Conservation (phyloP, 53 echinoderm and acorn worm species). For the Echinarachnius parma region DNA sequence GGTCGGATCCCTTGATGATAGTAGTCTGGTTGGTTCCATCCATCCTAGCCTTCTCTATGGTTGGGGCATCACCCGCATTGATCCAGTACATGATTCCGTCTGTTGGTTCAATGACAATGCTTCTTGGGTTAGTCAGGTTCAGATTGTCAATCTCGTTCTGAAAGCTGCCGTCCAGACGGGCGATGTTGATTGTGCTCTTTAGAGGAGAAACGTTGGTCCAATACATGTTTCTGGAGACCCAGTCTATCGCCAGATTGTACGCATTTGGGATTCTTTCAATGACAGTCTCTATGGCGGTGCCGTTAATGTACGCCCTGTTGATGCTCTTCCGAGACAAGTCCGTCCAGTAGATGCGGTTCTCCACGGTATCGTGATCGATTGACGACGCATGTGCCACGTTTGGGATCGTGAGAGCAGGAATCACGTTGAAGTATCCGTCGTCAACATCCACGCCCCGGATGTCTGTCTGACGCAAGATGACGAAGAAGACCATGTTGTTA, state of each 20-base stretch:
- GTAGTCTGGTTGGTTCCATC: constrained; percentile 54
- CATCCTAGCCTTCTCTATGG: constrained; percentile 75
- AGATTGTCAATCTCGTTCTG: constrained; percentile 63
- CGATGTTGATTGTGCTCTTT: constrained; percentile 65
- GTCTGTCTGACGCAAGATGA: constrained; percentile 76
- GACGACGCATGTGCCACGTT: constrained; percentile 78
- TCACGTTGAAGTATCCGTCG: constrained; percentile 81
- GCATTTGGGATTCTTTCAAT: constrained; percentile 81
- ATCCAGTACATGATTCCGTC: constrained; percentile 91
- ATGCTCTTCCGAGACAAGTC: constrained; percentile 75
- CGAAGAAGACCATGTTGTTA: constrained; percentile 79
- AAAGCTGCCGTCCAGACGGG: constrained; percentile 77
- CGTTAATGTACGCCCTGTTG: constrained; percentile 80
- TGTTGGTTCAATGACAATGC: constrained; percentile 67
- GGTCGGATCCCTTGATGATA: not conserved
- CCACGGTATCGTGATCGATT: constrained; percentile 67
- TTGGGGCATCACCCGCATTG: constrained; percentile 39
- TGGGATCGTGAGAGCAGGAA: constrained; percentile 87
- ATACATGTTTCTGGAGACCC: constrained; percentile 92
- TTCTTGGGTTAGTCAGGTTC: constrained; percentile 62
- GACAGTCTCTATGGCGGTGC: constrained; percentile 75
- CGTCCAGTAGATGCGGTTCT: constrained; percentile 85
- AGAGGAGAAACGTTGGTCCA: constrained; percentile 63
- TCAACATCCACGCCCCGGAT: constrained; percentile 81
- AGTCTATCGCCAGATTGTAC: constrained; percentile 80